These are phyloP conservation scores for Monoplex corrugatus DNA, from an alignment of 2,888 invertebrate species.

Conservation along the genomic window DNA sequence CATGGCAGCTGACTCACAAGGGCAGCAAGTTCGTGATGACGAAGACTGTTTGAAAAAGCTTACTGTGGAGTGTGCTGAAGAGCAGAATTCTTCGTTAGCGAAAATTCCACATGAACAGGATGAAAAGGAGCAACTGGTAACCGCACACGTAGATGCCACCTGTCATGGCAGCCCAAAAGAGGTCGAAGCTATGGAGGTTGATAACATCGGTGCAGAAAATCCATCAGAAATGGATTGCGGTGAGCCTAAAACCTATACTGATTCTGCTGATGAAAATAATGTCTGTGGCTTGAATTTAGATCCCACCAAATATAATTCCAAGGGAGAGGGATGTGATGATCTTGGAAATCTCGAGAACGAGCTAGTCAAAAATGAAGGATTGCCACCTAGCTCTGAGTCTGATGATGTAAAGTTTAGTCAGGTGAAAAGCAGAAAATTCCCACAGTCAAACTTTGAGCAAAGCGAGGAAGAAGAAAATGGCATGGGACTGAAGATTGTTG, in stretches of 20 bases:
- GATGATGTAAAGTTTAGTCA: background rate
- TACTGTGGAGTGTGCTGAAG: too few relatives aligned
- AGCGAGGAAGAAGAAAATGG: conserved; percentile 4
- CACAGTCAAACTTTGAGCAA: conserved; percentile 29
- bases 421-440: background rate
- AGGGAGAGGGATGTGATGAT: background rate
- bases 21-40: too few relatives aligned
- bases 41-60: too few relatives aligned
- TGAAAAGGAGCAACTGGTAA: too few relatives aligned
- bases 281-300: background rate
- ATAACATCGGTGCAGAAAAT: background rate
- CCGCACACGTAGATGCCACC: too few relatives aligned
- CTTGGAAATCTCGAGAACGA: too few relatives aligned
- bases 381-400: background rate
- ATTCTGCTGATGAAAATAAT: background rate
- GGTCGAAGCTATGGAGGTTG: background rate
- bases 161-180: too few relatives aligned
- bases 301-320: background rate
- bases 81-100: too few relatives aligned
- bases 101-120: too few relatives aligned
- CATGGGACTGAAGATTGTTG: conserved; percentile 56
- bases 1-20: too few relatives aligned
- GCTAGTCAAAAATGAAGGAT: background rate
- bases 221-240: background rate
- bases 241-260: background rate